phyloP scores from a whole-genome alignment of 2,888 invertebrate species.

The Nasonovia ribisnigri region DNA sequence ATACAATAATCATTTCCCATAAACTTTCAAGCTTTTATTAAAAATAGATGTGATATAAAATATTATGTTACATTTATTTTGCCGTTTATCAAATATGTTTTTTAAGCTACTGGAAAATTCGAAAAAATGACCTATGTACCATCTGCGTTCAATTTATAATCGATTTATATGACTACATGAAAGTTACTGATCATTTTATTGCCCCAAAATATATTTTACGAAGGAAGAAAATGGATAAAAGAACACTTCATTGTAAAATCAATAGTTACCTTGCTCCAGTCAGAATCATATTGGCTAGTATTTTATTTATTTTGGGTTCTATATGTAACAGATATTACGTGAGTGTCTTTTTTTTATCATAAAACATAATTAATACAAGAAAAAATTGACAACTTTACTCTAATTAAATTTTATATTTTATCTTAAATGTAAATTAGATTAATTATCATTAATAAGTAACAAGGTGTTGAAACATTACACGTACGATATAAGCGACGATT shows the following conservation, averaged over 20 bases:
- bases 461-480: background rate
- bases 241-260: background rate
- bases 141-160: slow-evolving; percentile 4
- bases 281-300: background rate
- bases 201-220: background rate
- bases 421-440: background rate
- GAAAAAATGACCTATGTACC: slow-evolving; percentile 3
- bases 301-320: background rate
- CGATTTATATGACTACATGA: background rate
- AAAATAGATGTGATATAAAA: background rate
- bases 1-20: background rate
- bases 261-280: background rate
- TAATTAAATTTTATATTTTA: background rate
- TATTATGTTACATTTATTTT: background rate
- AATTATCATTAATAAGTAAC: background rate
- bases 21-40: background rate
- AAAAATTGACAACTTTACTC: background rate
- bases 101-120: background rate
- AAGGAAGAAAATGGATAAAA: background rate
- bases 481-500: background rate
- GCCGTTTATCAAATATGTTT: background rate
- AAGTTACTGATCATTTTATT: slow-evolving; percentile 2
- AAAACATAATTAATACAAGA: background rate
- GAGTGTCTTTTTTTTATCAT: background rate
- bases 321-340: background rate